Evolutionary conservation across 2,113 vertebrate genomes (phyloP).

Genomic region (Vulpes lagopus): DNA sequence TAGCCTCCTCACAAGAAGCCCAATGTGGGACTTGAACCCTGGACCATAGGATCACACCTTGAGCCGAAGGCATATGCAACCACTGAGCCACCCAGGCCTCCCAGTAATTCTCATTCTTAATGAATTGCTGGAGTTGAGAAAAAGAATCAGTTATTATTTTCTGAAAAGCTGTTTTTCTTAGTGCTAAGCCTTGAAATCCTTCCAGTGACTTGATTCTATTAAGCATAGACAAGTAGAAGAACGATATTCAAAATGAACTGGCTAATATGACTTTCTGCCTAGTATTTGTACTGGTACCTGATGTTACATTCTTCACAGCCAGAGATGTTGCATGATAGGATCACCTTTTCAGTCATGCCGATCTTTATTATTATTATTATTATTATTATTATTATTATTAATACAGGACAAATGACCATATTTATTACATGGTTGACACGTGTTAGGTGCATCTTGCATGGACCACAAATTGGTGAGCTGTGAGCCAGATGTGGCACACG

Average conservation of each 20-base stretch:
- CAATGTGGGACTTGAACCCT: no score
- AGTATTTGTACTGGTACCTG: neutral
- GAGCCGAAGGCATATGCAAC: no score
- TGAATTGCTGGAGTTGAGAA: neutral
- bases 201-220: neutral
- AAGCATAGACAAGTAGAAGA: neutral
- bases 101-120: neutral
- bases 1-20: no score
- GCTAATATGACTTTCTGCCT: neutral
- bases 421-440: accelerated
- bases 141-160: neutral
- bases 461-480: neutral
- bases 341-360: neutral
- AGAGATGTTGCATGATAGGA: neutral
- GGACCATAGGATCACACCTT: no score
- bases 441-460: neutral
- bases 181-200: slow-evolving; percentile 1
- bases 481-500: neutral
- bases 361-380: neutral
- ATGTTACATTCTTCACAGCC: neutral
- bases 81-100: no score
- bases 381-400: neutral
- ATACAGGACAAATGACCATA: neutral
- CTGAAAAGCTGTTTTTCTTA: neutral
- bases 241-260: neutral